Evolutionary conservation across 2,797 vertebrate genomes (phyloP), one percentile per base, ranked within the genome.

Genomic region (Clarias laeviceps): DNA sequence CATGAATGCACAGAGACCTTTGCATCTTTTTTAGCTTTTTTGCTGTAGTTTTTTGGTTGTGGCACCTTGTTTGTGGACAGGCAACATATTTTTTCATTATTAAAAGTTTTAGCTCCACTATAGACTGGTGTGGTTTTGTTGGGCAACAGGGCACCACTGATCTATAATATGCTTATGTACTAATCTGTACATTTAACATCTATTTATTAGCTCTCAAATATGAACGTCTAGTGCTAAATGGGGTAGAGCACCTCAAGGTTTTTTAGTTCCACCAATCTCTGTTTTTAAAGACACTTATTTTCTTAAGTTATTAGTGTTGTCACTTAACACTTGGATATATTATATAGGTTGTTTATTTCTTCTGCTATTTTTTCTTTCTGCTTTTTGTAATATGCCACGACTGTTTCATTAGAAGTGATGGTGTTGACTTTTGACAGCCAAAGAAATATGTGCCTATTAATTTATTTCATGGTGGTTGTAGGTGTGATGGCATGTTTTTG

Each of bases 281-380:
- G 8, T 74, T 74, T 54, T 22, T 62, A 34, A n/a, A 27, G 32
- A 76, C 72, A 50, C 20, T 24, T 6, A 14, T 57, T 79, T 18
- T 79, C 18, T 61, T 70, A 3, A 27, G 88, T 89, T 92, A 87
- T 91, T 76, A 84, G 85, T 90, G 22, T 85, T 87, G 37, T 89
- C 82, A 84, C 72, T 45, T 86, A 70, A 88, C 70, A 12, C 56
- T 14, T 37, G 17, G 50, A 54, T 14, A 54, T 54, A 54, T 54
- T 54, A 54, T 37, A 37, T 6, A 59, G 83, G 84, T 85, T 73
- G 72, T 29, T 34, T 81, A 59, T 84, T 85, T 80, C 62, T 84
- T 85, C 78, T n/a, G n/a, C n/a, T 85, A 90, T 80, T 89, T n/a
- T n/a, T n/a, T n/a, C n/a, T n/a, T 73, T 79, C 54, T 65, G 82